Evolutionary conservation across 2,797 vertebrate genomes (phyloP).

Genomic region (Silurus lanzhouensis): DNA sequence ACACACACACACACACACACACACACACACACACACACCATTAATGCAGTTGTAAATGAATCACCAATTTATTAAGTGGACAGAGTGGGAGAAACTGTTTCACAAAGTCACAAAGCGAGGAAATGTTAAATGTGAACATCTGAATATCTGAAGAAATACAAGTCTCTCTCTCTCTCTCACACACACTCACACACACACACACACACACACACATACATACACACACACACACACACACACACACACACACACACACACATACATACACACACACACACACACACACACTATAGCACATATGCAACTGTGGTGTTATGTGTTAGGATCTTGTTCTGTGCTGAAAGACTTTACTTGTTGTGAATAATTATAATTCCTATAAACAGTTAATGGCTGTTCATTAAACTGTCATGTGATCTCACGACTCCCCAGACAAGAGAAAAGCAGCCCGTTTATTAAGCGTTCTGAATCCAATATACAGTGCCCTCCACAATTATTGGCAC

Average conservation of each 20-base stretch:
- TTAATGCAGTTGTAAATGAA: not conserved
- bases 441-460: too few species aligned
- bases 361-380: too few species aligned
- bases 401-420: too few species aligned
- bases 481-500: too few species aligned
- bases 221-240: conserved; percentile 13
- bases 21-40: conserved; percentile 2
- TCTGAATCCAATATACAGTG: too few species aligned
- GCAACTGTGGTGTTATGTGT: not conserved
- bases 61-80: conserved; percentile 32
- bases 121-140: not conserved
- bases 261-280: conserved; percentile 5
- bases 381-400: too few species aligned
- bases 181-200: conserved; percentile 4
- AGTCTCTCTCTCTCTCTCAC: not conserved
- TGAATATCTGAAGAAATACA: too few species aligned
- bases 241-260: conserved; percentile 1
- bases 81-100: not conserved
- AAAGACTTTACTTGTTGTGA: too few species aligned
- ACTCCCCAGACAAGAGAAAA: too few species aligned
- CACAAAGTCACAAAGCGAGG: not conserved
- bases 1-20: conserved; percentile 9
- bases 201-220: not conserved
- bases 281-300: not conserved
- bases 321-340: too few species aligned